Base-by-base conservation (phyloP, 2,113 vertebrate species). In the Struthidea cinerea region DNA sequence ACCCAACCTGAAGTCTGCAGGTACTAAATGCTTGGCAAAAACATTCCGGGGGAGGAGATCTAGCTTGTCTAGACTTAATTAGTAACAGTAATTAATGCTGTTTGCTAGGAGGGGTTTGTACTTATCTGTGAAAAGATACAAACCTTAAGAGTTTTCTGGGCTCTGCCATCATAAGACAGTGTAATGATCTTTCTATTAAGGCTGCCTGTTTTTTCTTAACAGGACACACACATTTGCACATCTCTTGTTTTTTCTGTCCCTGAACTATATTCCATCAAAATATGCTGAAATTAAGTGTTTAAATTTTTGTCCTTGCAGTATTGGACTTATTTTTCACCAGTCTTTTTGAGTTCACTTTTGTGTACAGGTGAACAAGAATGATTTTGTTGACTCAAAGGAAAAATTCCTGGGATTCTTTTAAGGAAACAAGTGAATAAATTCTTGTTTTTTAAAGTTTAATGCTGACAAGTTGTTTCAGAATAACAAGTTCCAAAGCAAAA, bases 61-160 rank as follows among this genome's bases (percentile, higher is more conserved):
- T 84, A 84, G 39, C 76, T 81, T 85, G 81, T 83, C 67, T 71
- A 77, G 68, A 91, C 84, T 89, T 82, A 93, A 87, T 94, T 92
- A 93, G 84, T 57, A 77, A 80, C 42, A 19, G 89, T 50, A 70
- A 89, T 88, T 90, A 92, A 12, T 19, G 8, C 65, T 81, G 9
- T 90, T 74, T 80, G 70, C 92, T 69, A 1, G 8, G 16, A 84
- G 86, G 87, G 42, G 49, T 80, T 93, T 65, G 20, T 76, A 64
- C 18, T 39, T 71, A 37, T 60, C 83, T 50, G 24, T 59, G 32
- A 53, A 74, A 65, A 83, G 49, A 87, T 61, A 16, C 1, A 9
- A 53, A 55, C 63, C 41, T 52, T 27, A 28, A 10, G 71, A 63
- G 73, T 21, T 68, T 86, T 90, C 46, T 61, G 23, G 39, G n/a